Evolutionary conservation across 2,888 invertebrate species (phyloP).

Genomic region (Merodon equestris): DNA sequence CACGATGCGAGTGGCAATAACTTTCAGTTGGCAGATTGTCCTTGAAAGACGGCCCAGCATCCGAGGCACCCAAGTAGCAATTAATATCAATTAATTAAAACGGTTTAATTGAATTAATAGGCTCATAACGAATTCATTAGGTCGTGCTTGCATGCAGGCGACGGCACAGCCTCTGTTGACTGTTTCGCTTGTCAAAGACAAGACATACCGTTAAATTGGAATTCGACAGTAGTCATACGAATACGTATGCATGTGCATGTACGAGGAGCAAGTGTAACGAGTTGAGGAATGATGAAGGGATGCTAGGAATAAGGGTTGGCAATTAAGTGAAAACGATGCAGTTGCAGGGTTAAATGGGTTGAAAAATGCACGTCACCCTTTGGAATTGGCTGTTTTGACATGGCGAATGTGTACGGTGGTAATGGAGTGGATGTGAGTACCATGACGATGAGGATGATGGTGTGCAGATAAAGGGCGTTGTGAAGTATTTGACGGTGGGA

Average conservation of each 20-base stretch:
- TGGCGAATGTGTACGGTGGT: background rate
- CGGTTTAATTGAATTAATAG: conserved; percentile 68
- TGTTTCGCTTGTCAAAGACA: conserved; percentile 56
- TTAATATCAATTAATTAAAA: conserved; percentile 70
- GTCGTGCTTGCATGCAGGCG: conserved; percentile 28
- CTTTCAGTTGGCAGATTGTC: conserved; percentile 52
- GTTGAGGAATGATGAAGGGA: no score
- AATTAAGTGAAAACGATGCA: conserved; percentile 58
- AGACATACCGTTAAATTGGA: conserved; percentile 55
- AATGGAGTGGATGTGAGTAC: no score
- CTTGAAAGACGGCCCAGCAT: conserved; percentile 37
- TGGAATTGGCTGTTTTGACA: conserved; percentile 16
- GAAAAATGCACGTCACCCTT: conserved; percentile 61
- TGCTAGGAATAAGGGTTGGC: conserved; percentile 6
- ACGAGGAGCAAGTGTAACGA: conserved; percentile 12
- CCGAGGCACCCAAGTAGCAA: conserved; percentile 42
- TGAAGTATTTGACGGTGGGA: conserved; percentile 57
- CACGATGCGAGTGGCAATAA: conserved; percentile 52
- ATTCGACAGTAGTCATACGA: background rate
- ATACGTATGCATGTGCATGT: background rate
- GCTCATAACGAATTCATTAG: conserved; percentile 68
- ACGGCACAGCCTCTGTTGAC: conserved; percentile 7
- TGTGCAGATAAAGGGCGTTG: conserved; percentile 29
- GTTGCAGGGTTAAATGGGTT: conserved; percentile 60
- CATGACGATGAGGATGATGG: conserved; percentile 9